Conservation (phyloP, 92 coral and sea anemone genomes). For the Epizoanthus scotinus region DNA sequence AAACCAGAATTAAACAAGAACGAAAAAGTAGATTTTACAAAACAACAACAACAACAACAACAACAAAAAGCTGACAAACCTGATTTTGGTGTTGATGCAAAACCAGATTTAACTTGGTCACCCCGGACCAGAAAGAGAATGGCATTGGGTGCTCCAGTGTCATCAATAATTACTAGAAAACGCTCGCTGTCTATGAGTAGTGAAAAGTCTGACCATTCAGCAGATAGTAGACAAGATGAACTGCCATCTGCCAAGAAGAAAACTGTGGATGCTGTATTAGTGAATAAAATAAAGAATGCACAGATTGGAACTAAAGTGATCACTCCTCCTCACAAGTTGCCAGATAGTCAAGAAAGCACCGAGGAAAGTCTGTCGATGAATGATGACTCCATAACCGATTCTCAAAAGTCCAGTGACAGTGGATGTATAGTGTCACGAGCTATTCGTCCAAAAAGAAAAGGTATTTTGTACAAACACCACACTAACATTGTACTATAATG, state of each 20-base stretch:
- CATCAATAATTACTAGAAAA: conserved; percentile 30
- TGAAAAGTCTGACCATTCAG: conserved; percentile 33
- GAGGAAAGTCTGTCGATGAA: background rate
- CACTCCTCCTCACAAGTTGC: background rate
- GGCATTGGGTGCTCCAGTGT: conserved; percentile 4
- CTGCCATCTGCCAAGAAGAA: conserved; percentile 1
- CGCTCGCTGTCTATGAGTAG: conserved; percentile 38
- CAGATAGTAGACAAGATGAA: conserved; percentile 3
- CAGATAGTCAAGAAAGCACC: background rate
- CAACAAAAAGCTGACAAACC: background rate
- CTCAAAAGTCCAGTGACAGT: conserved; percentile 21
- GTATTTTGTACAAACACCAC: background rate
- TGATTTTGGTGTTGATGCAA: background rate
- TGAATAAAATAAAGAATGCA: conserved; percentile 10
- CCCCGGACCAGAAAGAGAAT: conserved; percentile 32
- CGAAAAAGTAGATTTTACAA: background rate
- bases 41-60: background rate
- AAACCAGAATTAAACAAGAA: background rate
- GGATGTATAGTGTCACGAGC: background rate
- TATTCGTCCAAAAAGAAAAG: conserved; percentile 1
- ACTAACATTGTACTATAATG: too few species aligned
- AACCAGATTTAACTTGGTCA: conserved; percentile 11
- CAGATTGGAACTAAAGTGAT: background rate
- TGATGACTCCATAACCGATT: conserved; percentile 14
- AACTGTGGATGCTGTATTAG: background rate